A percentile compares a stretch with the other conserved stretches of the same genome.
These are phyloP conservation scores for Dryobates pubescens DNA, from an alignment of 2,797 vertebrate genomes.

Conservation along the genomic window DNA sequence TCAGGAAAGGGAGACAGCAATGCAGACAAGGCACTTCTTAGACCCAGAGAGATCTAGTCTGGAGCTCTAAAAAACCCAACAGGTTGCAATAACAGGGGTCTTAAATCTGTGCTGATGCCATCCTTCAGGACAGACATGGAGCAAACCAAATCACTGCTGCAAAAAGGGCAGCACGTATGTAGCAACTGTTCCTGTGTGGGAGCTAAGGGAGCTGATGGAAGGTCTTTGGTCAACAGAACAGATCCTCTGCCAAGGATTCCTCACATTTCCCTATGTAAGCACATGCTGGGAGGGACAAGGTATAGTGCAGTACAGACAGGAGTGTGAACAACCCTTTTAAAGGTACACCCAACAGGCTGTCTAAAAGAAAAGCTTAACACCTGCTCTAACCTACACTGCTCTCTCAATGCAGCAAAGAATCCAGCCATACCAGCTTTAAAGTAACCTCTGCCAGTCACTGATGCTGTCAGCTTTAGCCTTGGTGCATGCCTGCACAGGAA, in stretches of 20 bases:
- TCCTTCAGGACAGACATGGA: not conserved
- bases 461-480: not conserved
- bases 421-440: not conserved
- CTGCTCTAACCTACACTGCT: not conserved
- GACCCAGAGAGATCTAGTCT: not conserved
- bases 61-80: not conserved
- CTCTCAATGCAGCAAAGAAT: not conserved
- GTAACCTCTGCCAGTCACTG: not conserved
- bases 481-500: not conserved
- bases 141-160: not conserved
- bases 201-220: not conserved
- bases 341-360: fast-evolving
- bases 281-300: not conserved
- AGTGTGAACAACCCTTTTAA: not conserved
- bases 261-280: not conserved
- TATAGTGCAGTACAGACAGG: not conserved
- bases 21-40: not conserved
- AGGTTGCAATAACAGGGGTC: not conserved
- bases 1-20: not conserved
- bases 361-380: not conserved
- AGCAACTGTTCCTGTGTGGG: not conserved
- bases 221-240: not conserved
- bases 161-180: not conserved
- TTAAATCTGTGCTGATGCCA: not conserved
- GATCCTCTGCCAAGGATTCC: not conserved